Percentiles rank a stretch among this genome's conserved stretches.
phyloP scores from a whole-genome alignment of 2,888 invertebrate genomes.

The Seladonia tumulorum region DNA sequence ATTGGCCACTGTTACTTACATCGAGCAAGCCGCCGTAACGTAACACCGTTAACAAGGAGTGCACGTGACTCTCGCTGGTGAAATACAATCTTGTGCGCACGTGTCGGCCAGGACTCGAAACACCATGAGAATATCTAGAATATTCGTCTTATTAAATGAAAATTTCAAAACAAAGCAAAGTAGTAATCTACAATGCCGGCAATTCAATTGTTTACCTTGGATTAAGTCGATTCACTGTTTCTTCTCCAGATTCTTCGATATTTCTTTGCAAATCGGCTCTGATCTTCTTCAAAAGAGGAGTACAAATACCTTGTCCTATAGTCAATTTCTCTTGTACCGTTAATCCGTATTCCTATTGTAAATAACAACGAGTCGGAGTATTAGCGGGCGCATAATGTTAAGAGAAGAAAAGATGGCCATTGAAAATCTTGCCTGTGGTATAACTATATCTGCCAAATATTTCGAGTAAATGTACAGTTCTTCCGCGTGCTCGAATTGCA shows the following conservation, averaged over 20 bases:
- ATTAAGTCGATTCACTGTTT: conserved; percentile 97
- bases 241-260: conserved; percentile 95
- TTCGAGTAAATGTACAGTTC: conserved; percentile 98
- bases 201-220: conserved; percentile 88
- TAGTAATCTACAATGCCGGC: neutral
- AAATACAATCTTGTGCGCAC: conserved; percentile 99
- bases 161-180: neutral
- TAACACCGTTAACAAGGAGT: conserved; percentile 97
- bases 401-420: neutral
- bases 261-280: conserved; percentile 97
- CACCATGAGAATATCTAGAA: conserved; percentile 96
- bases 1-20: conserved; percentile 85
- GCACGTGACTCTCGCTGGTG: conserved; percentile 99
- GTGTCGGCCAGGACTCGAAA: conserved; percentile 98
- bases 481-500: conserved; percentile 96
- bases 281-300: conserved; percentile 97
- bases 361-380: neutral
- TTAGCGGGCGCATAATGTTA: too few relatives aligned
- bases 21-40: conserved; percentile 96
- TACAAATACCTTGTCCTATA: conserved; percentile 98
- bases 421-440: conserved; percentile 91
- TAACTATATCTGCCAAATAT: conserved; percentile 98
- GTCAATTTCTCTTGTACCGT: conserved; percentile 97
- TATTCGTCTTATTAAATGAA: conserved; percentile 8
- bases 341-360: conserved; percentile 95